Evolutionary conservation across 2,113 vertebrate species (phyloP).

Genomic region (Sinocyclocheilus grahami): DNA sequence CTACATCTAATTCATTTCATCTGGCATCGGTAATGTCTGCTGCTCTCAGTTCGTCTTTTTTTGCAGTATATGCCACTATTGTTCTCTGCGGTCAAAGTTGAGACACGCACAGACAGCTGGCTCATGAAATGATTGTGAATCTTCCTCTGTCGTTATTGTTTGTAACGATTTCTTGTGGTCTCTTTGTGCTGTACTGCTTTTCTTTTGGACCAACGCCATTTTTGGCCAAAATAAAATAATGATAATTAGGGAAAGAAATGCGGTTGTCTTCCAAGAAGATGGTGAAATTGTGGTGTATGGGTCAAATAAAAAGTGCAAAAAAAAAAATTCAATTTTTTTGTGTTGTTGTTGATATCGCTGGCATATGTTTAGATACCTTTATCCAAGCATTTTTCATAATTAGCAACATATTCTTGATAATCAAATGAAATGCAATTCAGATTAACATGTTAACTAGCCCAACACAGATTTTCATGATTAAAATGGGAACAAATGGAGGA

Average conservation of each 20-base stretch:
- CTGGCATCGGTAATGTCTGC: neutral
- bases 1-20: neutral
- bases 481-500: neutral
- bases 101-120: conserved; percentile 31
- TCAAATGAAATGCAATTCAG: neutral
- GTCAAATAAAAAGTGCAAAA: conserved; percentile 63
- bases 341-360: neutral
- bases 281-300: conserved; percentile 72
- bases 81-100: neutral
- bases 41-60: neutral
- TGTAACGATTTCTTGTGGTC: conserved; percentile 66
- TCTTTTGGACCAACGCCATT: conserved; percentile 72
- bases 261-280: conserved; percentile 82
- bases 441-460: too few relatives aligned
- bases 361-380: neutral
- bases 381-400: neutral
- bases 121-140: conserved; percentile 24
- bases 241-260: conserved; percentile 67
- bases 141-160: conserved; percentile 61
- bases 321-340: neutral
- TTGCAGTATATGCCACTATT: neutral
- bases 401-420: neutral
- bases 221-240: conserved; percentile 68
- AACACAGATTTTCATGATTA: too few relatives aligned
- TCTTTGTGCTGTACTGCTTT: conserved; percentile 69